phyloP scores from a whole-genome alignment of 2,888 invertebrate species.

The Cephus sareptanus region DNA sequence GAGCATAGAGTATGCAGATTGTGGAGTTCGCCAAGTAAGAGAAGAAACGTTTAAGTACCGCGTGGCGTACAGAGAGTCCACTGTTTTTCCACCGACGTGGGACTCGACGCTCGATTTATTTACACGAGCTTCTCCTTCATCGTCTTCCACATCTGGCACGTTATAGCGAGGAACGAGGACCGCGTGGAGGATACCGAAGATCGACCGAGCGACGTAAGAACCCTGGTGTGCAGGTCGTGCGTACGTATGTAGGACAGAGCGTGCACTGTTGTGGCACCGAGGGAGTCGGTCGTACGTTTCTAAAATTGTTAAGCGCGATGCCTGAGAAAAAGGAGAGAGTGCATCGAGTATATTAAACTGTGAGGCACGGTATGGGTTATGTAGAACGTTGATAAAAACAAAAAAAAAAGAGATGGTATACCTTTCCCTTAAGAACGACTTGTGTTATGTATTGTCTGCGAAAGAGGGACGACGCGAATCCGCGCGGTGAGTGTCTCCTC shows the following conservation, averaged over 20 bases:
- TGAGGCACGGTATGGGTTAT: too few species aligned
- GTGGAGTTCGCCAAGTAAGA: background rate
- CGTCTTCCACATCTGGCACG: background rate
- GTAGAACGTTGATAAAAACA: too few species aligned
- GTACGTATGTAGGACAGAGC: conserved; percentile 48
- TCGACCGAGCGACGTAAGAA: too few species aligned
- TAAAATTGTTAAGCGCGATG: background rate
- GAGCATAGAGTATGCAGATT: too few species aligned
- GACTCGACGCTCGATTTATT: conserved; percentile 37
- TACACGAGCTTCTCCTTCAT: conserved; percentile 28
- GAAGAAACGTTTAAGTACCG: conserved; percentile 4
- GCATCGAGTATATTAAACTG: background rate
- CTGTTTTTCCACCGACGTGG: conserved; percentile 19
- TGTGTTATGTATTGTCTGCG: too few species aligned
- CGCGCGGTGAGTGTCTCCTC: too few species aligned
- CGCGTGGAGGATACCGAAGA: background rate
- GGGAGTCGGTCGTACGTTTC: too few species aligned
- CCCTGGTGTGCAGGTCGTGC: background rate
- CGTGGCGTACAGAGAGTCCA: conserved; percentile 14
- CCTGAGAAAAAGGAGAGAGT: background rate
- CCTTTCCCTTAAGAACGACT: too few species aligned
- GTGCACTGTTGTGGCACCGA: conserved; percentile 18
- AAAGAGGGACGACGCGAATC: too few species aligned
- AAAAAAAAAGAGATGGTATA: too few species aligned
- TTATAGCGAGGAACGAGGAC: background rate